Conservation (phyloP, 2,797 vertebrate genomes). For the Premnoplex brunnescens region DNA sequence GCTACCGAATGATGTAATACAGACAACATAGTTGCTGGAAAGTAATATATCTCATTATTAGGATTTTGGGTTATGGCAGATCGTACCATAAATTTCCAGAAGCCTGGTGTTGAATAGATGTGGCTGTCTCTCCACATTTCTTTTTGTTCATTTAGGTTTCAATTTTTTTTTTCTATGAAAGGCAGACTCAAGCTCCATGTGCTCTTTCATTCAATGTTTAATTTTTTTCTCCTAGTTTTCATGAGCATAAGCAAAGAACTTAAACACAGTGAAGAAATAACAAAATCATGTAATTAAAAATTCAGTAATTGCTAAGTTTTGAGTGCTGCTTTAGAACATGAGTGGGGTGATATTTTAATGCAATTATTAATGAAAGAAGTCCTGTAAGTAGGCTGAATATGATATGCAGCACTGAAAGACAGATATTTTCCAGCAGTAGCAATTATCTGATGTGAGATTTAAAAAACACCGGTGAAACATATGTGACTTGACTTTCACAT, state of each 20-base stretch:
- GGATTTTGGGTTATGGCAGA: not conserved
- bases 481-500: not conserved
- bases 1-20: not conserved
- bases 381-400: not conserved
- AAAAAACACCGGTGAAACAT: not conserved
- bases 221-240: not conserved
- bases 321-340: conserved; percentile 28
- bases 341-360: conserved; percentile 39
- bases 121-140: not conserved
- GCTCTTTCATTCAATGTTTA: not conserved
- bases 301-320: conserved; percentile 13
- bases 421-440: not conserved
- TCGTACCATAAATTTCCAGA: not conserved
- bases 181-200: not conserved
- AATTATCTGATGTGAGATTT: conserved; percentile 13
- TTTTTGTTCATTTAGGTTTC: not conserved
- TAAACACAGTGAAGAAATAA: not conserved
- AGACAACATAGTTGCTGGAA: not conserved
- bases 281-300: conserved; percentile 26
- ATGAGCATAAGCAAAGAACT: not conserved
- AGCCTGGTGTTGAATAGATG: not conserved
- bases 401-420: conserved; percentile 8
- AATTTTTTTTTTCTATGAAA: not conserved
- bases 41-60: not conserved
- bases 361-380: conserved; percentile 7